These are phyloP conservation scores for Gavialis gangeticus DNA, from an alignment of 2,113 vertebrate genomes.

Conservation along the genomic window DNA sequence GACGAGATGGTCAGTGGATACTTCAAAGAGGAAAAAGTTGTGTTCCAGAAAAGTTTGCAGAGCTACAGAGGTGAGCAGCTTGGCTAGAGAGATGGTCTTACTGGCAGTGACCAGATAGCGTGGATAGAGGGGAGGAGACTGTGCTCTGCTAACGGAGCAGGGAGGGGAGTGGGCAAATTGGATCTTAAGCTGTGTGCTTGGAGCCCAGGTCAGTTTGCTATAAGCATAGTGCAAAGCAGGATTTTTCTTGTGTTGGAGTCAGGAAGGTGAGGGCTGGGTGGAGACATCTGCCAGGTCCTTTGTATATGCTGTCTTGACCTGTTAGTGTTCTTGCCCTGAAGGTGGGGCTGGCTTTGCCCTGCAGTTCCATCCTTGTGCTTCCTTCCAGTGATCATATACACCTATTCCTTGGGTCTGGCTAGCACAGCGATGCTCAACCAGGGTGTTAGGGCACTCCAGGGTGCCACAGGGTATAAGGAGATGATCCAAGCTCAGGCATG, in stretches of 20 bases:
- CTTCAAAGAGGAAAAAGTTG: accelerated
- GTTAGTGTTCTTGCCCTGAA: not conserved
- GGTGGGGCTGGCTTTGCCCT: not conserved
- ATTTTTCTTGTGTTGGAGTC: not conserved
- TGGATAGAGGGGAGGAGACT: not conserved
- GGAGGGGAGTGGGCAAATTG: not conserved
- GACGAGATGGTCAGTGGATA: not conserved
- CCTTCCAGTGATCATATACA: not conserved
- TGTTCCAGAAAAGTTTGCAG: not conserved
- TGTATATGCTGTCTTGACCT: not conserved
- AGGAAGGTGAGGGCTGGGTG: not conserved
- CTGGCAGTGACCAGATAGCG: not conserved
- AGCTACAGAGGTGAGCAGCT: not conserved
- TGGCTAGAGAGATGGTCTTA: not conserved
- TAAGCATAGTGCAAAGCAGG: not conserved
- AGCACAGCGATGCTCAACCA: no score
- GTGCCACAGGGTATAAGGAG: no score
- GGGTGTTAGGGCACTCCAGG: no score
- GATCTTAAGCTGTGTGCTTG: no score
- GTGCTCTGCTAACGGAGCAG: no score
- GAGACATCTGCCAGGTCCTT: not conserved
- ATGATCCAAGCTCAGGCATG: no score
- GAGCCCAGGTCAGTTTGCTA: no score
- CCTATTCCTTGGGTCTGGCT: not conserved
- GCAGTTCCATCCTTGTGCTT: not conserved